Percentiles rank a stretch among this genome's conserved stretches.
phyloP scores from a whole-genome alignment of 2,113 vertebrate genomes.

The Urocynchramus pylzowi region DNA sequence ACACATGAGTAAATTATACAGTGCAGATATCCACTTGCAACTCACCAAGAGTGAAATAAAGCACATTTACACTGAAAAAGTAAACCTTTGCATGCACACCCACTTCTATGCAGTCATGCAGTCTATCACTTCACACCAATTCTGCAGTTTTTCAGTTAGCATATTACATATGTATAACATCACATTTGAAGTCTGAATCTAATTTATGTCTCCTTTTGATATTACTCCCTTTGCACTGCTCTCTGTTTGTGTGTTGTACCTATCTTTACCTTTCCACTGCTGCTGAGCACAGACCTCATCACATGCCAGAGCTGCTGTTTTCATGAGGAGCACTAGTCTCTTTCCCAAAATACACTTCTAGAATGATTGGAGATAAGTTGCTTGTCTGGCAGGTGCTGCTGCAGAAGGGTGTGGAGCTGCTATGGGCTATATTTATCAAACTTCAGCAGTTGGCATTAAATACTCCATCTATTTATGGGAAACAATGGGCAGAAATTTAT shows the following conservation, averaged over 20 bases:
- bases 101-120: neutral
- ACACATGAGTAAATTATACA: constrained; percentile 47
- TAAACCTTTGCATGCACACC: neutral
- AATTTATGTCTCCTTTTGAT: neutral
- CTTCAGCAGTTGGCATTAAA: neutral
- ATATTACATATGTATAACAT: neutral
- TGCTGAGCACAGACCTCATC: neutral
- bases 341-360: neutral
- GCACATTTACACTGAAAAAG: neutral
- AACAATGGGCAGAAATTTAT: neutral
- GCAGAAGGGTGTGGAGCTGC: neutral
- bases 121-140: neutral
- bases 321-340: neutral
- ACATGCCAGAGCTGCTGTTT: neutral
- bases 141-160: neutral
- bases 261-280: neutral
- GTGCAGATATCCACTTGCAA: neutral
- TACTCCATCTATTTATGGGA: neutral
- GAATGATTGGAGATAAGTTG: neutral
- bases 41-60: constrained; percentile 16
- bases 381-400: neutral
- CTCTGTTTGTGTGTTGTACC: neutral
- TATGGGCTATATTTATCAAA: neutral
- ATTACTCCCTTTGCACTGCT: neutral
- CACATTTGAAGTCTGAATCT: neutral